phyloP scores from a whole-genome alignment of 1,140 invertebrate species.

The Leptopilina boulardi region DNA sequence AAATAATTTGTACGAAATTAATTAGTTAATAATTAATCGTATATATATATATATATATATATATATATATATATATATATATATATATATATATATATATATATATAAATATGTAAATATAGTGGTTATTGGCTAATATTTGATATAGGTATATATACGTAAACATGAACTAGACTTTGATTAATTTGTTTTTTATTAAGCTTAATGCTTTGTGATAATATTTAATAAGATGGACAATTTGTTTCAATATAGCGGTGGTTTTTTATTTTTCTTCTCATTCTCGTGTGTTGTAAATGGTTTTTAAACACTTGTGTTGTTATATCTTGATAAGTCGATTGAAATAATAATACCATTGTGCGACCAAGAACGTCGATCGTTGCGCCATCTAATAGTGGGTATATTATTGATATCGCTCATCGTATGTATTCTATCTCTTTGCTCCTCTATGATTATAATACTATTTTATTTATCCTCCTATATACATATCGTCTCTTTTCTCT shows the following conservation, averaged over 20 bases:
- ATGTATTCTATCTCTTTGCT: constrained; percentile 16
- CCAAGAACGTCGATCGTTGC: constrained; percentile 7
- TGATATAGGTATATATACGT: too few species aligned
- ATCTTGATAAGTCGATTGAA: not conserved
- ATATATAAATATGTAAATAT: too few species aligned
- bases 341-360: not conserved
- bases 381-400: constrained; percentile 14
- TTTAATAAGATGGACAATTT: too few species aligned
- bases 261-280: not conserved
- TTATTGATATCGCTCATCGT: constrained; percentile 46
- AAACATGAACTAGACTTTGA: too few species aligned
- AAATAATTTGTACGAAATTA: too few species aligned
- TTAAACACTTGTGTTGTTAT: not conserved
- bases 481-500: not conserved
- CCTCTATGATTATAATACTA: constrained; percentile 51
- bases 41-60: too few species aligned
- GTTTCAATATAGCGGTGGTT: not conserved
- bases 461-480: constrained; percentile 57
- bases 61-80: too few species aligned
- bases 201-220: too few species aligned
- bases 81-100: too few species aligned
- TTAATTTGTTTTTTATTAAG: too few species aligned
- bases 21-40: too few species aligned
- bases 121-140: too few species aligned
- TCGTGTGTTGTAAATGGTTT: not conserved